phyloP scores from a whole-genome alignment of 2,888 invertebrate genomes.

The Himalopsyche japonica region DNA sequence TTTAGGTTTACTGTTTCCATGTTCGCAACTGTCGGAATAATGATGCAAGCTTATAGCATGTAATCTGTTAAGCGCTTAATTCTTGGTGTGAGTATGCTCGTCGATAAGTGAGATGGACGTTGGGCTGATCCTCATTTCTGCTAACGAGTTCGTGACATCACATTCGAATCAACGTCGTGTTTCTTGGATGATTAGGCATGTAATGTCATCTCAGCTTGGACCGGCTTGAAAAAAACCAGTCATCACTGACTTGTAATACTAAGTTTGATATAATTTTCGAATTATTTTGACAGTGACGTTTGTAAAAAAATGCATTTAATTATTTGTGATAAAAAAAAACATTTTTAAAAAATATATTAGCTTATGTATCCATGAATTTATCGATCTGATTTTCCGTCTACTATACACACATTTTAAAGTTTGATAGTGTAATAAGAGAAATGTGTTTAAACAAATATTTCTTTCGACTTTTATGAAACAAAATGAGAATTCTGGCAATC shows the following conservation, averaged over 20 bases:
- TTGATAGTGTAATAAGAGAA: too few species aligned
- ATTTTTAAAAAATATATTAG: too few species aligned
- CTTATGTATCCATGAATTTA: too few species aligned
- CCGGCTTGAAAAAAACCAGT: background rate
- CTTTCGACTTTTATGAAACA: too few species aligned
- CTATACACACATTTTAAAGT: too few species aligned
- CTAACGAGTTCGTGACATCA: slow-evolving; percentile 32
- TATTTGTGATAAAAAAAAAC: too few species aligned
- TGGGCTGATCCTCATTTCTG: slow-evolving; percentile 7
- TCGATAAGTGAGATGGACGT: background rate
- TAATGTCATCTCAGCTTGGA: slow-evolving; percentile 28
- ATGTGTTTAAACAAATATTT: too few species aligned
- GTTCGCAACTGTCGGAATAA: too few species aligned
- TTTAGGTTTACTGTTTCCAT: too few species aligned
- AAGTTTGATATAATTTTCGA: background rate
- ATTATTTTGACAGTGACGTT: background rate
- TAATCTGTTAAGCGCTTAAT: background rate
- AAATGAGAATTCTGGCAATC: too few species aligned
- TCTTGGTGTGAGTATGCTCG: background rate
- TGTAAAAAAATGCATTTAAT: background rate
- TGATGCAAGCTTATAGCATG: too few species aligned
- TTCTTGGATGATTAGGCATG: slow-evolving; percentile 30
- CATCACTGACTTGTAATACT: background rate
- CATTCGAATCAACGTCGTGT: slow-evolving; percentile 25
- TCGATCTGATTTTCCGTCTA: too few species aligned